Percentiles rank a stretch among this genome's conserved stretches.
These are phyloP conservation scores for Hololepta plana DNA, from an alignment of 2,888 invertebrate genomes.

Conservation along the genomic window DNA sequence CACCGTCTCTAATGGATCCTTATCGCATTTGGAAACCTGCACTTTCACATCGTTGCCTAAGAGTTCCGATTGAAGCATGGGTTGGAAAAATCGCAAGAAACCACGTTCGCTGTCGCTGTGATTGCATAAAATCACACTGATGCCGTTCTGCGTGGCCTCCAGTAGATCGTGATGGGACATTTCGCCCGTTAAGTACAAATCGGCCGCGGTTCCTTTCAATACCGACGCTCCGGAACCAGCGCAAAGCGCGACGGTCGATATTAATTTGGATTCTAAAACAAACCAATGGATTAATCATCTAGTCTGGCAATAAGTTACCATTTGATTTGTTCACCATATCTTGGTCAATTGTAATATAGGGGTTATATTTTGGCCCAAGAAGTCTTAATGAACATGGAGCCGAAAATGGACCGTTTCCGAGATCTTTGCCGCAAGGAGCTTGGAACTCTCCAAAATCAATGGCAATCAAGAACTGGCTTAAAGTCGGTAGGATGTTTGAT, in stretches of 20 bases:
- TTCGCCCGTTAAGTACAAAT: constrained; percentile 78
- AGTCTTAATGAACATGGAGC: no score
- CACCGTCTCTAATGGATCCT: constrained; percentile 58
- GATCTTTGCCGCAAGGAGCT: no score
- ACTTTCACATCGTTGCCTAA: constrained; percentile 35
- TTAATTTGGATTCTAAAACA: constrained; percentile 12
- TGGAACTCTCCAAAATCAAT: no score
- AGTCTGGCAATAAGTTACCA: no score
- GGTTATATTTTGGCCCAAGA: no score
- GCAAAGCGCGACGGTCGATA: constrained; percentile 60
- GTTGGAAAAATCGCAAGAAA: constrained; percentile 46
- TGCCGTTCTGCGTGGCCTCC: constrained; percentile 64
- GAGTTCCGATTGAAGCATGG: constrained; percentile 16
- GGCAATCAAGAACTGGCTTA: no score
- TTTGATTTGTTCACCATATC: no score
- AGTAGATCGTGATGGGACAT: constrained; percentile 91
- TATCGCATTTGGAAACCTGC: constrained; percentile 50
- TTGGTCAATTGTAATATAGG: no score
- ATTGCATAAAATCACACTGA: constrained; percentile 72
- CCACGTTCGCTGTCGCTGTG: constrained; percentile 91
- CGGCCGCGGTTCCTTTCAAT: constrained; percentile 49
- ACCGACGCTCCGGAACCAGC: constrained; percentile 80
- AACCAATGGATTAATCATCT: no score
- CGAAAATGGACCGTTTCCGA: no score
- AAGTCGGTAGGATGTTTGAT: no score